Evolutionary conservation across 2,888 invertebrate genomes (phyloP).

Genomic region (Graphium colonna): DNA sequence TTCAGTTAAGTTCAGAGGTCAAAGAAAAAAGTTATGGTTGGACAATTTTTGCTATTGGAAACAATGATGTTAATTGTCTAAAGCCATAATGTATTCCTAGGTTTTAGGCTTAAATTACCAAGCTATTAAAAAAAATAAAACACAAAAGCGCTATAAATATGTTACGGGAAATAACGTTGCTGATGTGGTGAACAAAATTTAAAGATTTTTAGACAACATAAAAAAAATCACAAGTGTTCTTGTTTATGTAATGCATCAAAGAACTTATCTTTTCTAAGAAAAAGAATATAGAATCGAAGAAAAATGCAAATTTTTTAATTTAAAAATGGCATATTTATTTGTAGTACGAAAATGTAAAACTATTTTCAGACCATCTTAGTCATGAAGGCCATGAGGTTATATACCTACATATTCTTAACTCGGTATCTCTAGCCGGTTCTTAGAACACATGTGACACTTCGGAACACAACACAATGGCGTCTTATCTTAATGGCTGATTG

Average conservation of each 20-base stretch:
- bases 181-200: background rate
- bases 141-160: background rate
- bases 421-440: background rate
- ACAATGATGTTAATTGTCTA: background rate
- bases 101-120: background rate
- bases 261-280: no score
- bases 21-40: background rate
- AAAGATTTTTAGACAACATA: background rate
- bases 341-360: background rate
- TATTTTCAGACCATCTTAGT: background rate
- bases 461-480: background rate
- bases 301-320: background rate
- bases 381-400: background rate
- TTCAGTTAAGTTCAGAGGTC: background rate
- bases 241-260: no score
- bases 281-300: no score
- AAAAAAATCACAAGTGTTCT: no score
- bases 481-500: conserved; percentile 18
- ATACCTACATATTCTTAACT: background rate
- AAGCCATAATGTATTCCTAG: background rate
- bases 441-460: conserved; percentile 1
- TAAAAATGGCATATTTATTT: background rate
- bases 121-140: background rate
- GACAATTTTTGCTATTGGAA: background rate
- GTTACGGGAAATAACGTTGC: no score